phyloP scores from a whole-genome alignment of 1,140 invertebrate species.

The Ceratina japonica region DNA sequence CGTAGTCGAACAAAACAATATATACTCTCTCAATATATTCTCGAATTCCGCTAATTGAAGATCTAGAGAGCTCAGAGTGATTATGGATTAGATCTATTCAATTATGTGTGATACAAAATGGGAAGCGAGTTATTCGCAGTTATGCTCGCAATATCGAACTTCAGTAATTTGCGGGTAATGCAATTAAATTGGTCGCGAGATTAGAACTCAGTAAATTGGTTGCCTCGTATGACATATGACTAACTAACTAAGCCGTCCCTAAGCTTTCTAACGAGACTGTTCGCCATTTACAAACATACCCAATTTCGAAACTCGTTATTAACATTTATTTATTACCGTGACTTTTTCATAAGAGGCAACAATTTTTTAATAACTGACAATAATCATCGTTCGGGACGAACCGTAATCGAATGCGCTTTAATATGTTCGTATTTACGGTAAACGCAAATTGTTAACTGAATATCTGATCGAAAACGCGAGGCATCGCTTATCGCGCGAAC shows the following conservation, averaged over 20 bases:
- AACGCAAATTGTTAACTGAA: background rate
- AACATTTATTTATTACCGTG: background rate
- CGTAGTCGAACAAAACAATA: too few relatives aligned
- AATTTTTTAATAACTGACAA: too few relatives aligned
- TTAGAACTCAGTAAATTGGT: constrained; percentile 41
- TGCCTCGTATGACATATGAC: constrained; percentile 17
- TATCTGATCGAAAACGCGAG: constrained; percentile 20
- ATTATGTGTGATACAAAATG: constrained; percentile 16
- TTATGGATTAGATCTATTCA: constrained; percentile 14
- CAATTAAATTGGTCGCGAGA: constrained; percentile 37
- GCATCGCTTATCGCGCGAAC: constrained; percentile 27
- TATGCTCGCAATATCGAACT: constrained; percentile 26
- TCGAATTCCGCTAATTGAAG: too few relatives aligned
- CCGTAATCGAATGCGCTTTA: background rate
- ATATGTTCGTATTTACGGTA: background rate
- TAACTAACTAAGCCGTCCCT: background rate
- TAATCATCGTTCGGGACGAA: background rate
- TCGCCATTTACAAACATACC: background rate
- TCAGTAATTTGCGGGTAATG: constrained; percentile 33
- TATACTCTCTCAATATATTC: too few relatives aligned
- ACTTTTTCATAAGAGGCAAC: background rate
- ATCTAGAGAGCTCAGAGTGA: too few relatives aligned
- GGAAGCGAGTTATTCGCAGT: constrained; percentile 25
- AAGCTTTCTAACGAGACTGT: background rate
- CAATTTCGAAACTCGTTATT: too few relatives aligned